Evolutionary conservation across 2,888 invertebrate species (phyloP).

Genomic region (Tetragonisca angustula): DNA sequence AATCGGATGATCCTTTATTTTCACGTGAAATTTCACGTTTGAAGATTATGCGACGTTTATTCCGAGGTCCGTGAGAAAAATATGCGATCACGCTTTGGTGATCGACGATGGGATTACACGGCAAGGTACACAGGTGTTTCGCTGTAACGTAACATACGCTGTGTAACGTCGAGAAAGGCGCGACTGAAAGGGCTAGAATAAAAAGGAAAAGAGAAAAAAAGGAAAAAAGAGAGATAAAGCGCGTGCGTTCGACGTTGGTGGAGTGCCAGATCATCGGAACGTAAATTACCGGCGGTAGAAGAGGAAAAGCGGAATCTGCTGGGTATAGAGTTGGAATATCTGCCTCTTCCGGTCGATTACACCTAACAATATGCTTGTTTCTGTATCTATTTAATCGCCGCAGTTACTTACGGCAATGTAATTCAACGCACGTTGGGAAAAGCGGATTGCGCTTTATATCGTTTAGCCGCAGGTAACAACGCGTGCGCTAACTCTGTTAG

Average conservation of each 20-base stretch:
- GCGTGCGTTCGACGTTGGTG: slow-evolving; percentile 29
- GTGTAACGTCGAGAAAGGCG: slow-evolving; percentile 16
- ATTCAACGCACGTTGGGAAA: not conserved
- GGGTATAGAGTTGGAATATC: slow-evolving; percentile 21
- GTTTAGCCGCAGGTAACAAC: too few species aligned
- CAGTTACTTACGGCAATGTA: slow-evolving; percentile 25
- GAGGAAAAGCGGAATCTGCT: slow-evolving; percentile 23
- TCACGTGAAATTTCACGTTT: not conserved
- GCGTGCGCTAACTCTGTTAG: too few species aligned
- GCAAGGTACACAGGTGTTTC: slow-evolving; percentile 41
- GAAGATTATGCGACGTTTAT: not conserved
- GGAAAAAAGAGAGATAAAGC: slow-evolving; percentile 20
- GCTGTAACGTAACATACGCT: not conserved
- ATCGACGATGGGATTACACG: slow-evolving; percentile 28
- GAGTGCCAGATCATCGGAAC: slow-evolving; percentile 39
- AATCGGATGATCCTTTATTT: not conserved
- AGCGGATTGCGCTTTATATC: not conserved
- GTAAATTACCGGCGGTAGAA: slow-evolving; percentile 32
- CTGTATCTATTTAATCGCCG: slow-evolving; percentile 39
- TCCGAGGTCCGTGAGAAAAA: not conserved
- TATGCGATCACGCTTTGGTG: not conserved
- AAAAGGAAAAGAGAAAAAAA: slow-evolving; percentile 19
- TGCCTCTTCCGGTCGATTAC: slow-evolving; percentile 50
- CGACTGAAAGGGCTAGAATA: slow-evolving; percentile 14
- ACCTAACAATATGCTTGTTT: slow-evolving; percentile 33